Evolutionary conservation across 2,113 vertebrate genomes (phyloP).

Genomic region (Chaenocephalus aceratus): DNA sequence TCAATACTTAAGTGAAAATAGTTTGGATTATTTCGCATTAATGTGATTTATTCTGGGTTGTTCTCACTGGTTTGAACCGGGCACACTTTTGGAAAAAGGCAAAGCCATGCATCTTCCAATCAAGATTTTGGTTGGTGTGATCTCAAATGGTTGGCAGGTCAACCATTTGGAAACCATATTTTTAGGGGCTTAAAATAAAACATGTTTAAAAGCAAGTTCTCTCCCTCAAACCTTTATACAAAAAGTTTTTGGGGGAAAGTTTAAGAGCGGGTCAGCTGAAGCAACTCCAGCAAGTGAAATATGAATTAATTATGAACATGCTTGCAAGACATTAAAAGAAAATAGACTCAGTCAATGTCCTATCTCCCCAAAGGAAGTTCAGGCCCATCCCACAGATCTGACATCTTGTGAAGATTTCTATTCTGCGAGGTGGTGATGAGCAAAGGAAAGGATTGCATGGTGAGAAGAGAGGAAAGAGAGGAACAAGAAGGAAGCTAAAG

Average conservation of each 20-base stretch:
- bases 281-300: conserved; percentile 13
- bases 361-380: conserved; percentile 39
- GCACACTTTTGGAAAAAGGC: neutral
- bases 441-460: conserved; percentile 19
- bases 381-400: conserved; percentile 50
- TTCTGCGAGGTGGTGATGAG: conserved; percentile 24
- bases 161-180: neutral
- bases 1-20: neutral
- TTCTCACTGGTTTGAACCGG: neutral
- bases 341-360: conserved; percentile 51
- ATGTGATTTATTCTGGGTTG: neutral
- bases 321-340: conserved; percentile 24
- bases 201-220: neutral
- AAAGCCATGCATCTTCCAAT: neutral
- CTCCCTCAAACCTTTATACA: conserved; percentile 9
- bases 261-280: conserved; percentile 19
- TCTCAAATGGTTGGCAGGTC: too few species aligned
- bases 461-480: conserved; percentile 10
- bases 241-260: conserved; percentile 20
- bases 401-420: conserved; percentile 53
- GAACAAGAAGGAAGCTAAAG: conserved; percentile 9
- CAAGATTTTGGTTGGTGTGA: too few species aligned
- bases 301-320: conserved; percentile 61
- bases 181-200: neutral
- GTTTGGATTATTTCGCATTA: neutral